Base-by-base conservation (phyloP, 1,140 invertebrate species). In the Drosophila lacteicornis region DNA sequence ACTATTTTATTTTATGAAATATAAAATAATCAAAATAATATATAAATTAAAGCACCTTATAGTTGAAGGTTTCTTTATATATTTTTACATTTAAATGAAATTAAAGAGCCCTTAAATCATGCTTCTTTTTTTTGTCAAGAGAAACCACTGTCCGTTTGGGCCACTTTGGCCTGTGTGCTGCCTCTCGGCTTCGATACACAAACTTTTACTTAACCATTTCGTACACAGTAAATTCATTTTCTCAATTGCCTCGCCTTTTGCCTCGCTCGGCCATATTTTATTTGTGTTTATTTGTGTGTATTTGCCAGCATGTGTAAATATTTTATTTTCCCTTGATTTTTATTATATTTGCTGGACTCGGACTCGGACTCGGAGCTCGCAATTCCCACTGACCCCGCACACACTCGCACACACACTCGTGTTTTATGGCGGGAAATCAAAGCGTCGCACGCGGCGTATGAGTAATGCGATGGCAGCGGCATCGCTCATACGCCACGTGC, bases 291-390 rank as follows among this genome's bases (percentile, higher is more conserved):
- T 85, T 90, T 82, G 74, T 90, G 71, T 88, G 75, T 79, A 56
- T 74, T 53, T 56, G 53, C 53, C 53, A 56, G 83, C 68, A 79
- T 91, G 85, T 91, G 85, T 90, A 90, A 90, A 91, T 90, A 90
- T 90, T 91, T 85, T 76, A 91, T 88, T 90, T 85, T 79, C 75
- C 80, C 82, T 84, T 90, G 81, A 90, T 90, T 88, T 90, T 88
- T 90, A 88, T 88, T 84, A 88, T 88, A 79, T 88, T 90, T 88
- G 78, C 62, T 66, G 47, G 53, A 49, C 49, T 36, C 38, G 27
- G 53, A 49, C 49, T 36, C 38, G 27, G 30, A 33, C 53, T 36
- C 47, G 73, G 62, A 33, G 19, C 2, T 66, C 57, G 71, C 66
- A 88, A 78, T 83, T 80, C 84, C 68, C 47, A 22, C 15, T 74